Percentiles rank a stretch among this genome's conserved stretches.
Evolutionary conservation across 2,888 invertebrate species (phyloP).

Genomic region (Protonemura montana): DNA sequence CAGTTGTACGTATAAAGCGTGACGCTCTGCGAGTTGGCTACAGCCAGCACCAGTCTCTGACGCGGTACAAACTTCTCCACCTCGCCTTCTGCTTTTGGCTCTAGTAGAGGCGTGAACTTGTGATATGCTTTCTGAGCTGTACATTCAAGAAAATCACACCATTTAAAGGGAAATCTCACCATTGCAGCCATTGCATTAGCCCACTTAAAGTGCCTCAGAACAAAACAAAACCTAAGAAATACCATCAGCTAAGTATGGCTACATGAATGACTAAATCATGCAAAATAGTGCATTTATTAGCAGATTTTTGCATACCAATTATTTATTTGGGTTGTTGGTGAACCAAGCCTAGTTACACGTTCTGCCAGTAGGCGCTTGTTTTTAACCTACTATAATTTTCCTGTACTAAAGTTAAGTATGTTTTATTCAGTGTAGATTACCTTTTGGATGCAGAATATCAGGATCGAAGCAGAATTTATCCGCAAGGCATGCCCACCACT

Average conservation of each 20-base stretch:
- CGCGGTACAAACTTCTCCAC: conserved; percentile 65
- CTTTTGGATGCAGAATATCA: conserved; percentile 55
- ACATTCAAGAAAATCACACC: conserved; percentile 46
- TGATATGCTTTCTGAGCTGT: conserved; percentile 61
- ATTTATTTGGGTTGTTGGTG: too few relatives aligned
- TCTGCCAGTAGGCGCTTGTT: too few relatives aligned
- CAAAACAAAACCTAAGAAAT: too few relatives aligned
- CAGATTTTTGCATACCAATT: too few relatives aligned
- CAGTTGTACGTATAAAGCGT: conserved; percentile 74
- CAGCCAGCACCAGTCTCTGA: conserved; percentile 69
- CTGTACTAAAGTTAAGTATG: too few relatives aligned
- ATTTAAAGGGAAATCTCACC: neutral
- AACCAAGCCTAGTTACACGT: too few relatives aligned
- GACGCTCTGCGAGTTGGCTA: conserved; percentile 67
- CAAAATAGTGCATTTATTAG: too few relatives aligned
- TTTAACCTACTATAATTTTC: too few relatives aligned
- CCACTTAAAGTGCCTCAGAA: too few relatives aligned
- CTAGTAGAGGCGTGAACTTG: conserved; percentile 59
- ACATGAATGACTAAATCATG: too few relatives aligned
- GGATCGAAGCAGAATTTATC: conserved; percentile 54
- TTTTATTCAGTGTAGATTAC: conserved; percentile 51
- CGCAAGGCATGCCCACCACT: conserved; percentile 66
- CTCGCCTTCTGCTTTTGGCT: conserved; percentile 50
- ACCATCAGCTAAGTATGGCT: too few relatives aligned
- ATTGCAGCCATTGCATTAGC: too few relatives aligned